Conservation (phyloP, 2,113 vertebrate species). For the Xenopus laevis region DNA sequence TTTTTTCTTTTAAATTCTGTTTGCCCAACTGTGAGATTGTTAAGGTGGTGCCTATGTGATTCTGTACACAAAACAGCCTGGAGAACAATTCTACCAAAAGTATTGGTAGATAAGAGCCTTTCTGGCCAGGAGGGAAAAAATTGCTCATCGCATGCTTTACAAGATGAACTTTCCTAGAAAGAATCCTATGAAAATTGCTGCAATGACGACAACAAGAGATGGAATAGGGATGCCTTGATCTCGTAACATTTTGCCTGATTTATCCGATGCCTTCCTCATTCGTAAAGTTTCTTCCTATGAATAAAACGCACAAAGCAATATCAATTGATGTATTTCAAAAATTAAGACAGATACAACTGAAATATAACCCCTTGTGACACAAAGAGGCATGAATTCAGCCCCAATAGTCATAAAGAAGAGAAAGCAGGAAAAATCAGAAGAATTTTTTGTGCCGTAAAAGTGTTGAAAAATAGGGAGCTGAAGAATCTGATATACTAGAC, state of each 20-base stretch:
- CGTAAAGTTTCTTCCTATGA: constrained; percentile 84
- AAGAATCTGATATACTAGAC: no score
- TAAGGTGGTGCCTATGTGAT: constrained; percentile 85
- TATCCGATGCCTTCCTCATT: constrained; percentile 87
- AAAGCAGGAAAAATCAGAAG: no score
- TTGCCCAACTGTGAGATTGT: constrained; percentile 82
- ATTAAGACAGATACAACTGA: no score
- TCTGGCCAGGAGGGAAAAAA: constrained; percentile 68
- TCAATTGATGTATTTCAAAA: not conserved
- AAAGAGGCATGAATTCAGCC: no score
- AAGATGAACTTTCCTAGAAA: constrained; percentile 99
- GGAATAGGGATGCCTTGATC: constrained; percentile 85
- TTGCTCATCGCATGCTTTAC: constrained; percentile 84
- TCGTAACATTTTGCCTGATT: constrained; percentile 77
- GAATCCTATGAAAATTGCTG: constrained; percentile 99
- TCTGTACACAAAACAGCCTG: constrained; percentile 82
- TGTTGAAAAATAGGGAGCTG: no score
- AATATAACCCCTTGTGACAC: no score
- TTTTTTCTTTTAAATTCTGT: constrained; percentile 66
- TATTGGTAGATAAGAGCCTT: constrained; percentile 85
- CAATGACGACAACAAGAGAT: constrained; percentile 96
- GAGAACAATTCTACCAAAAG: constrained; percentile 84
- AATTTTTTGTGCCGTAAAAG: no score
- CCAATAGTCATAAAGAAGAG: no score
- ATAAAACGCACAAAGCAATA: constrained; percentile 5